phyloP scores from a whole-genome alignment of 2,113 vertebrate species.

The Formicarius rufipectus region DNA sequence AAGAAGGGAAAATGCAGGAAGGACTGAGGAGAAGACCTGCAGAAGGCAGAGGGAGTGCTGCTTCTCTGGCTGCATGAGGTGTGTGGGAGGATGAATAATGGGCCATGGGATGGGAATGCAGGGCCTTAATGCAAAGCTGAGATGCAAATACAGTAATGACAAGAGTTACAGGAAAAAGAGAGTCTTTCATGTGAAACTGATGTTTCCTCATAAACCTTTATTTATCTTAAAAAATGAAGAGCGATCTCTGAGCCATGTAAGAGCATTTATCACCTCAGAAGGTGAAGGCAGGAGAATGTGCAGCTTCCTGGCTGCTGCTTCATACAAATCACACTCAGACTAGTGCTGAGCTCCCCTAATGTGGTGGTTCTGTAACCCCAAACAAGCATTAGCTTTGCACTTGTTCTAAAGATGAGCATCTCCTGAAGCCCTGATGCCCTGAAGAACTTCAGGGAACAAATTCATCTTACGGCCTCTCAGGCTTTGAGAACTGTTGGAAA shows the following conservation, averaged over 20 bases:
- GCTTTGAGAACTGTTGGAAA: neutral
- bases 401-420: neutral
- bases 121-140: neutral
- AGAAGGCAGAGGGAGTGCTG: neutral
- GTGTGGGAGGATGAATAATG: slow-evolving; percentile 28
- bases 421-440: neutral
- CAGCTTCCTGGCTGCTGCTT: neutral
- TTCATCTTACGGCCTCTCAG: neutral
- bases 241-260: neutral
- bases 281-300: neutral
- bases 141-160: neutral
- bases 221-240: slow-evolving; percentile 41
- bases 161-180: slow-evolving; percentile 2
- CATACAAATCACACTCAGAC: neutral
- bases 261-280: slow-evolving; percentile 14
- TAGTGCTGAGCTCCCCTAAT: neutral
- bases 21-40: neutral
- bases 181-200: slow-evolving; percentile 20
- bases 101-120: neutral
- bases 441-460: neutral
- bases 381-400: neutral
- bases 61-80: neutral
- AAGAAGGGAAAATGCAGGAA: neutral
- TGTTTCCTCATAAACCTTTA: slow-evolving; percentile 37
- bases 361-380: neutral